A percentile compares a stretch with the other conserved stretches of the same genome.
phyloP scores from a whole-genome alignment of 2,113 vertebrate species.

The Limanda limanda region DNA sequence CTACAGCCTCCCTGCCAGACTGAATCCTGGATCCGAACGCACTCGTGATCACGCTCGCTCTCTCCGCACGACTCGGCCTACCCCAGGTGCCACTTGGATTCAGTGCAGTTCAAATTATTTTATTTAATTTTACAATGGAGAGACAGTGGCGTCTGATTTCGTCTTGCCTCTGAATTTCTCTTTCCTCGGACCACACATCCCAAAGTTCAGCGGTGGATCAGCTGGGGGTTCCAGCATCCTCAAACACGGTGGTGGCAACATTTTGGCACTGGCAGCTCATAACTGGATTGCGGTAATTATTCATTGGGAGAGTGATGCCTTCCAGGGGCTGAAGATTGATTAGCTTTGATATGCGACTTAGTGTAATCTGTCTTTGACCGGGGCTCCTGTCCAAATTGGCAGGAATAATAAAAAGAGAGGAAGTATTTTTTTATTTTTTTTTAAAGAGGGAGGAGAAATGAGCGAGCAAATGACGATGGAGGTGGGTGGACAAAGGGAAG shows the following conservation, averaged over 20 bases:
- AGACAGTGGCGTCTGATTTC: conserved; percentile 12
- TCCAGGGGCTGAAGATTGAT: conserved; percentile 84
- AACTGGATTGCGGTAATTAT: conserved; percentile 80
- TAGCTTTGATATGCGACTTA: conserved; percentile 80
- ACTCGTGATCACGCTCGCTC: conserved; percentile 46
- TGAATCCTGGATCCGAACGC: conserved; percentile 56
- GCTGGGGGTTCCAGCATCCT: conserved; percentile 49
- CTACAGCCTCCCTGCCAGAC: conserved; percentile 52
- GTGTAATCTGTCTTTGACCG: conserved; percentile 83
- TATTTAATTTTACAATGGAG: conserved; percentile 40
- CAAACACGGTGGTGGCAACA: conserved; percentile 76
- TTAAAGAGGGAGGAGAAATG: conserved; percentile 48
- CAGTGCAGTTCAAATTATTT: conserved; percentile 46
- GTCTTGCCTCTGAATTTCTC: conserved; percentile 10
- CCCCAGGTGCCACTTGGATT: conserved; percentile 47
- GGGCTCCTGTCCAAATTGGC: conserved; percentile 81
- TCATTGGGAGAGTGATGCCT: conserved; percentile 82
- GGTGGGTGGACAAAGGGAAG: conserved; percentile 67
- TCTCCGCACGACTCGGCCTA: conserved; percentile 38
- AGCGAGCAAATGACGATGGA: conserved; percentile 57
- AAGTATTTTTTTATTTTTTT: conserved; percentile 64
- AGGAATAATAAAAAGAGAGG: conserved; percentile 72
- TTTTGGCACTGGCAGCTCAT: conserved; percentile 76
- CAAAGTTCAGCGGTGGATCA: conserved; percentile 67
- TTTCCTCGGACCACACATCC: conserved; percentile 26